Percentiles rank a stretch among this genome's conserved stretches.
These are phyloP conservation scores for Drosophila asahinai DNA, from an alignment of 1,140 invertebrate species.

Conservation along the genomic window DNA sequence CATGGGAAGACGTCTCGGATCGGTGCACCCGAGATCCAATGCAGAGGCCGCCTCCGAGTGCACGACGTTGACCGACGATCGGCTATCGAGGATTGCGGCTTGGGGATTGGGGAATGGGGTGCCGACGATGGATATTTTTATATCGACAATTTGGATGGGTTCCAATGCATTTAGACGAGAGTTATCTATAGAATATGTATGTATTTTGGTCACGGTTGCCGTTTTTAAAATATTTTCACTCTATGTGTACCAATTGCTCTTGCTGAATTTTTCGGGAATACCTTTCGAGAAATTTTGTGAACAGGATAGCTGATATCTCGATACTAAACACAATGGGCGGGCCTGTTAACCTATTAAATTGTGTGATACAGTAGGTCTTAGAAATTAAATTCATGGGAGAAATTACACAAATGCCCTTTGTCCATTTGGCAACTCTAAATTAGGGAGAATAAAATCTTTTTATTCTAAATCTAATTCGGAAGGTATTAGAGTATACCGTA, in stretches of 20 bases:
- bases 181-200: slow-evolving; percentile 80
- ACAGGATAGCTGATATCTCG: slow-evolving; percentile 41
- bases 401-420: neutral
- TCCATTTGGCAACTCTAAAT: neutral
- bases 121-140: slow-evolving; percentile 81
- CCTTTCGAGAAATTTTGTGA: slow-evolving; percentile 17
- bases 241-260: slow-evolving; percentile 64
- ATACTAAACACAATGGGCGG: slow-evolving; percentile 17
- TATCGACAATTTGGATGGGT: slow-evolving; percentile 81
- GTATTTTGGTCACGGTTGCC: slow-evolving; percentile 82
- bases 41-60: slow-evolving; percentile 32
- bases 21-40: slow-evolving; percentile 39
- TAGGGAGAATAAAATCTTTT: too few relatives aligned
- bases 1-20: slow-evolving; percentile 26
- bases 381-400: neutral
- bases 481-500: too few relatives aligned
- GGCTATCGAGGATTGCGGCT: slow-evolving; percentile 28
- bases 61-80: slow-evolving; percentile 56
- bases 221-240: slow-evolving; percentile 72
- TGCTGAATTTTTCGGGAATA: slow-evolving; percentile 42
- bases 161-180: slow-evolving; percentile 83
- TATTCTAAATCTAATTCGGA: too few relatives aligned
- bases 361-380: neutral
- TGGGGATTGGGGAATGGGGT: slow-evolving; percentile 15
- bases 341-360: neutral